A percentile compares a stretch with the other conserved stretches of the same genome.
These are phyloP conservation scores for Cryptoprocta ferox DNA, from an alignment of 2,797 vertebrate genomes.

Conservation along the genomic window DNA sequence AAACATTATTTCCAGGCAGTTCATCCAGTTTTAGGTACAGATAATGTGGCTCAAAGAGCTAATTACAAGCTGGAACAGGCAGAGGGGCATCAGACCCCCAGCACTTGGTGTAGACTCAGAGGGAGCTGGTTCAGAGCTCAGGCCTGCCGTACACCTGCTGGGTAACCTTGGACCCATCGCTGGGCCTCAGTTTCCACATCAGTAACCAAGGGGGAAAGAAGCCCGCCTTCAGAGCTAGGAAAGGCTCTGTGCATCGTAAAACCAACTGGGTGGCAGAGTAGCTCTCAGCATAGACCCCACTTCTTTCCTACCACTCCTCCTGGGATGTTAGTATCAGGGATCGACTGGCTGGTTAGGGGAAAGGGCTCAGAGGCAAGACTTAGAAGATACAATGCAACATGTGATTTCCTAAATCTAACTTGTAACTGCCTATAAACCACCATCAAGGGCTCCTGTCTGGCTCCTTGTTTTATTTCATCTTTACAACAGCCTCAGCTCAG, in stretches of 20 bases:
- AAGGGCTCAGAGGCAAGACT: neutral
- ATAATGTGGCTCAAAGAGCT: neutral
- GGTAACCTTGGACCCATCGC: neutral
- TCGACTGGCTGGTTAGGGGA: too few relatives aligned
- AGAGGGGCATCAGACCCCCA: neutral
- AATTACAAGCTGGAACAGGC: neutral
- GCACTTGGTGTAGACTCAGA: neutral
- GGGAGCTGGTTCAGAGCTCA: neutral
- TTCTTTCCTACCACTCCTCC: neutral
- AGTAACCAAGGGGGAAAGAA: neutral
- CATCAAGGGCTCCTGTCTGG: neutral
- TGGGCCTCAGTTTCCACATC: neutral
- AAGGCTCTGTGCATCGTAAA: neutral
- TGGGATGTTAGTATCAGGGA: neutral
- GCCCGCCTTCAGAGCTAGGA: neutral
- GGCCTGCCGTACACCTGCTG: rapidly evolving
- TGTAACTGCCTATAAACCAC: neutral
- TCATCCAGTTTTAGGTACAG: neutral
- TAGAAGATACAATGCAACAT: rapidly evolving
- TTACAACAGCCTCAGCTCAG: neutral
- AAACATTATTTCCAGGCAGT: neutral
- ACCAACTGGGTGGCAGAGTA: neutral
- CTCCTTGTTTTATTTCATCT: neutral
- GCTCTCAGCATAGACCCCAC: neutral
- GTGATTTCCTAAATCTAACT: neutral